A percentile compares a stretch with the other conserved stretches of the same genome.
phyloP scores from a whole-genome alignment of 2,888 invertebrate genomes.

The Megalurothrips usitatus region DNA sequence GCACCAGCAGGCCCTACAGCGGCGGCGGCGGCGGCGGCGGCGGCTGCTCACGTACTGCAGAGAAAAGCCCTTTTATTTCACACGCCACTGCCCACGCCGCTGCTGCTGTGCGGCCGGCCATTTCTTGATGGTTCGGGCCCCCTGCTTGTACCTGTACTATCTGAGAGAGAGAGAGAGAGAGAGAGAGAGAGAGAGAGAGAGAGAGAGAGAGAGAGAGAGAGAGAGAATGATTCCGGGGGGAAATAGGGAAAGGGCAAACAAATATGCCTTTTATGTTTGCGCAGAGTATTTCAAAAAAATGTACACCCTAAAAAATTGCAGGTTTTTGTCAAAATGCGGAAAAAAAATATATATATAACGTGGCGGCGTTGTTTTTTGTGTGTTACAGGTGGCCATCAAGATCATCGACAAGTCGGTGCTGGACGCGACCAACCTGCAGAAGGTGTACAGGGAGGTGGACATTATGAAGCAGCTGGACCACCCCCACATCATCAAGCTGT shows the following conservation, averaged over 20 bases:
- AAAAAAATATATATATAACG: background rate
- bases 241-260: too few relatives aligned
- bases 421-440: constrained; percentile 85
- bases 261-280: too few relatives aligned
- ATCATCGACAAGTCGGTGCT: constrained; percentile 91
- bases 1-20: too few relatives aligned
- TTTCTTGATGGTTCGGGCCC: too few relatives aligned
- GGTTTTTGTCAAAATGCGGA: too few relatives aligned
- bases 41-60: too few relatives aligned
- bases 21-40: too few relatives aligned
- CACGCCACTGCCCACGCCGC: background rate
- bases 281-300: too few relatives aligned
- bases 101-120: background rate
- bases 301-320: too few relatives aligned
- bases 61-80: too few relatives aligned
- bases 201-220: background rate
- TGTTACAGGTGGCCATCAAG: constrained; percentile 88
- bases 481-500: constrained; percentile 96
- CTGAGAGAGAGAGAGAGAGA: background rate
- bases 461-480: constrained; percentile 96
- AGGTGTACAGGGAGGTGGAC: constrained; percentile 95
- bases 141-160: too few relatives aligned
- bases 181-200: background rate
- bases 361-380: constrained; percentile 42
- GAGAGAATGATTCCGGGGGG: background rate